Conservation (phyloP, 2,888 invertebrate species). For the Caenorhabditis sp. region DNA sequence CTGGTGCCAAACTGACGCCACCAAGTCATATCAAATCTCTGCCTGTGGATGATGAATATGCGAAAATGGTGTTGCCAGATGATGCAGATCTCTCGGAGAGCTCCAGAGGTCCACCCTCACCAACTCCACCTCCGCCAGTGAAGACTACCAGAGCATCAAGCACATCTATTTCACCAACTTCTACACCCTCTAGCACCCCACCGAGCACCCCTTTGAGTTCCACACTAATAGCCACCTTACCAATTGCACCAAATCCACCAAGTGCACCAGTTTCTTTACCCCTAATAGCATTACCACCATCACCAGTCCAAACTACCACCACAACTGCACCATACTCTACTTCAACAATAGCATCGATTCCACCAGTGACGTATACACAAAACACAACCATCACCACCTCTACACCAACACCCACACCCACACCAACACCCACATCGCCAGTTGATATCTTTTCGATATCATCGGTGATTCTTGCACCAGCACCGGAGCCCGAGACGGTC, state of each 20-base stretch:
- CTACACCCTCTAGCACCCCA: neutral
- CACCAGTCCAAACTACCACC: conserved; percentile 9
- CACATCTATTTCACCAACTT: neutral
- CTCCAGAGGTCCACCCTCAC: no score
- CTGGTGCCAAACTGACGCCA: neutral
- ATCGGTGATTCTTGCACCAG: no score
- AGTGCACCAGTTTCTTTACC: no score
- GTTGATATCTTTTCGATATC: no score
- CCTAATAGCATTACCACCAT: neutral
- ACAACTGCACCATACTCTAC: conserved; percentile 3
- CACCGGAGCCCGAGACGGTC: no score
- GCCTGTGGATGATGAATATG: neutral
- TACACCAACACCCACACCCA: no score
- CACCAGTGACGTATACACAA: no score
- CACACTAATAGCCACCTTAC: neutral
- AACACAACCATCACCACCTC: neutral
- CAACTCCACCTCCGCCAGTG: no score
- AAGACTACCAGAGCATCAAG: neutral
- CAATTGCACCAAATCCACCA: neutral
- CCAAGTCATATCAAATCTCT: no score
- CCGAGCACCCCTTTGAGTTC: neutral
- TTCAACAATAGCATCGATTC: no score
- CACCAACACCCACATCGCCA: no score
- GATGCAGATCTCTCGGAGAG: neutral
- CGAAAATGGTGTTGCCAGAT: neutral